Evolutionary conservation across 2,888 invertebrate genomes (phyloP), one percentile per base, ranked within the genome.

Genomic region (Leucoptera coffeella): DNA sequence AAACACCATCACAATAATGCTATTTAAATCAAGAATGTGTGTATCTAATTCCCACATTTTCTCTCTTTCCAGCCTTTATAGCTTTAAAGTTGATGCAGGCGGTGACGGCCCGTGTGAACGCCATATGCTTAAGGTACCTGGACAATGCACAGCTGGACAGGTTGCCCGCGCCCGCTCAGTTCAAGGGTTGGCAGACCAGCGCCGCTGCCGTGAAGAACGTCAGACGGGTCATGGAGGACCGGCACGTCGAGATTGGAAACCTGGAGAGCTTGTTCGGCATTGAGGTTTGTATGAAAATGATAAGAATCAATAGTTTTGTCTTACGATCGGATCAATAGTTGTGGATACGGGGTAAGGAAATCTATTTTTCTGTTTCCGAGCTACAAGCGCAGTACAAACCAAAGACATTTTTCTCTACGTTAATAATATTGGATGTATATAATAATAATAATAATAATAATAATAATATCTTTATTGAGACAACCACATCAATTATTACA

Each of bases 181-280:
- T 75, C 26, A 53, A 59, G 23, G 74, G 73, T 33, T 50, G 61
- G 31, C 56, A 58, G 55, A 53, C 67, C 39, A 82, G 82, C 33
- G 76, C 78, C 15, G 79, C 75, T 41, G 85, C 87, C 27, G 77
- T 82, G 14, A 89, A 84, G 59, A 94, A 95, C 60, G 75, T 75
- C 17, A 75, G 93, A 28, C 74, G 93, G 30, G 82, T 77, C 47
- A 94, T 95, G 94, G 95, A 96, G 59, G 95, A 96, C 54, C 73
- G 90, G 25, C 86, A 90, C 47, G 80, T 89, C 3, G 78, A 88
- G 42, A 74, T 93, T 31, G 84, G 87, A 26, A 86, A 91, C 48
- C 75, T 91, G 41, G 85, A 90, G 51, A 76, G 80, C 12, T 74
- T 90, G 37, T 91, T 89, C 58, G 81, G 80, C 42, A 71, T 88